Percentiles rank a stretch among this genome's conserved stretches.
phyloP scores from a whole-genome alignment of 2,888 invertebrate species.

The Aphodius granarius region DNA sequence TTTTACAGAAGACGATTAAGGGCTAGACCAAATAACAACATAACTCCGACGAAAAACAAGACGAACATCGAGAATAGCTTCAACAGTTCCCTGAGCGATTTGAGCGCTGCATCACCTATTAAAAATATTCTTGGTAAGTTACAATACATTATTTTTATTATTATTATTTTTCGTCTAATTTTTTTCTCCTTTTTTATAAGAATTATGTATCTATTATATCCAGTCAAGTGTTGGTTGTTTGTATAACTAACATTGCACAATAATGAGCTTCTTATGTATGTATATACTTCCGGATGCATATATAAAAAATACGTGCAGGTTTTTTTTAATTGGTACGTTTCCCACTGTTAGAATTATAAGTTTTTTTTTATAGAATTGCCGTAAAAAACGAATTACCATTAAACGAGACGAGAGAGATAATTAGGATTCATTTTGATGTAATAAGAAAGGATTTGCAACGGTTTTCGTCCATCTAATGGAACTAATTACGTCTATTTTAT shows the following conservation, averaged over 20 bases:
- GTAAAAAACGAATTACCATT: too few relatives aligned
- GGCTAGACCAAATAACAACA: slow-evolving; percentile 59
- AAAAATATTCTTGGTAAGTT: slow-evolving; percentile 34
- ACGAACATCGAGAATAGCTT: slow-evolving; percentile 57
- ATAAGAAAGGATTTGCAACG: too few relatives aligned
- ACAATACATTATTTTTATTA: too few relatives aligned
- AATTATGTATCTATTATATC: background rate
- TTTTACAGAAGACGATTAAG: slow-evolving; percentile 54
- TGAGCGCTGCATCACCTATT: slow-evolving; percentile 59
- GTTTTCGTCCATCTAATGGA: too few relatives aligned
- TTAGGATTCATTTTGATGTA: too few relatives aligned
- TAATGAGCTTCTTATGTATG: background rate
- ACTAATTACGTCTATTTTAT: too few relatives aligned
- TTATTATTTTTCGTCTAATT: background rate
- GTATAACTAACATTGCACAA: background rate
- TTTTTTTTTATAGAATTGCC: too few relatives aligned
- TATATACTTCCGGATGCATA: background rate
- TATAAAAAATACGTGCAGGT: background rate
- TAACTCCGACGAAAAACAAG: slow-evolving; percentile 52
- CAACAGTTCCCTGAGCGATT: slow-evolving; percentile 73
- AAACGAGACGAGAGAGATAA: too few relatives aligned
- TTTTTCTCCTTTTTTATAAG: too few relatives aligned
- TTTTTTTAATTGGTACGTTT: background rate
- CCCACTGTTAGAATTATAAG: background rate
- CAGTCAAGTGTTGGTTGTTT: background rate